phyloP scores from a whole-genome alignment of 2,888 invertebrate genomes.

The Eubasilissa splendida region DNA sequence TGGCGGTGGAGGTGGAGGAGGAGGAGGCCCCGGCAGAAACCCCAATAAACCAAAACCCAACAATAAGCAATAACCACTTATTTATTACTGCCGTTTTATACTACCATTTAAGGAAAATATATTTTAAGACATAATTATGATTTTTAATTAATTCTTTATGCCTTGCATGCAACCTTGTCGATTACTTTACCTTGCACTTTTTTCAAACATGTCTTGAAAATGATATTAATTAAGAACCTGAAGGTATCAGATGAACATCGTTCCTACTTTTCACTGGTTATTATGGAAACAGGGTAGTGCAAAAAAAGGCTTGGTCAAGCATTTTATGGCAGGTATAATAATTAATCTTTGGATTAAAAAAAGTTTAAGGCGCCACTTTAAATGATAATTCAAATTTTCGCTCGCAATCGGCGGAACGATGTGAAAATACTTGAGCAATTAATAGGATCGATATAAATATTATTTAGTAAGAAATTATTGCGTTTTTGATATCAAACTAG shows the following conservation, averaged over 20 bases:
- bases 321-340: no score
- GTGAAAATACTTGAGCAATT: no score
- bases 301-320: no score
- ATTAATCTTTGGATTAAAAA: neutral
- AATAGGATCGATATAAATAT: no score
- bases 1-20: constrained; percentile 59
- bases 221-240: neutral
- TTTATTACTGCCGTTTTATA: constrained; percentile 14
- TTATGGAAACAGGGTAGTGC: no score
- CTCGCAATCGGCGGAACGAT: no score
- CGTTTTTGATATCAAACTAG: no score
- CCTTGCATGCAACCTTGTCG: no score
- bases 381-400: no score
- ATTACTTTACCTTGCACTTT: neutral
- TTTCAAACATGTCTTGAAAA: neutral
- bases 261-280: no score
- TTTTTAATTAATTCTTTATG: neutral
- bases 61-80: constrained; percentile 26
- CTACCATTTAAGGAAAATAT: constrained; percentile 33
- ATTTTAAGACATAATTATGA: constrained; percentile 28
- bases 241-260: no score
- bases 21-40: constrained; percentile 63
- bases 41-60: constrained; percentile 63
- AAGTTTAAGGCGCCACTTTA: neutral
- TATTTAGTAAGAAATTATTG: no score